These are phyloP conservation scores for Diphyllodes magnificus DNA, from an alignment of 2,113 vertebrate genomes.

Conservation along the genomic window DNA sequence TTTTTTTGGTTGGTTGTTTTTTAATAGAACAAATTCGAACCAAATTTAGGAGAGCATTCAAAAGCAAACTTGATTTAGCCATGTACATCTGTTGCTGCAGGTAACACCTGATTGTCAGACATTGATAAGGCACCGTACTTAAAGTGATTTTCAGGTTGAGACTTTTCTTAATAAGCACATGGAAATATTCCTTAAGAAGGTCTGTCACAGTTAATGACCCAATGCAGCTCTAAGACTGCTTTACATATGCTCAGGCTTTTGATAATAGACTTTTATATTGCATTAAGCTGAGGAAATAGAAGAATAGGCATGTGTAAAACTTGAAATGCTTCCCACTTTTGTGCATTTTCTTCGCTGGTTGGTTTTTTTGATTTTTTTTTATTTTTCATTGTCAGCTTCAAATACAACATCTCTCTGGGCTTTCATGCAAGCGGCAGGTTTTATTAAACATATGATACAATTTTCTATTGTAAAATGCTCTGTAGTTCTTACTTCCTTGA, in stretches of 20 bases:
- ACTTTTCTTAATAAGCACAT: neutral
- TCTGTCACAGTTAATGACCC: neutral
- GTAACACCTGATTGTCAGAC: neutral
- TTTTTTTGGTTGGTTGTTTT: neutral
- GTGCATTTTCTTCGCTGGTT: neutral
- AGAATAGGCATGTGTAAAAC: neutral
- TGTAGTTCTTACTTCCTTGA: neutral
- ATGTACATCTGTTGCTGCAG: neutral
- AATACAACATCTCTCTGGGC: neutral
- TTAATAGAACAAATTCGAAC: neutral
- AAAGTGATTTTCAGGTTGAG: neutral
- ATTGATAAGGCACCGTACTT: neutral
- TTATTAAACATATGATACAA: neutral
- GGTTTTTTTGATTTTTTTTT: neutral
- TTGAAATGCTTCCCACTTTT: neutral
- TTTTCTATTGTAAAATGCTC: neutral
- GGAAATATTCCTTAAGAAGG: neutral
- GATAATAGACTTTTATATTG: neutral
- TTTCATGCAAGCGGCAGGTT: neutral
- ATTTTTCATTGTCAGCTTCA: neutral
- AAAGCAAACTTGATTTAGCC: neutral
- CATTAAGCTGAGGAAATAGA: neutral
- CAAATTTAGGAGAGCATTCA: neutral
- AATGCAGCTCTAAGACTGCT: neutral
- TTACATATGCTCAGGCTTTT: neutral